A percentile compares a stretch with the other conserved stretches of the same genome.
These are phyloP conservation scores for Phalanger gymnotis DNA, from an alignment of 2,797 vertebrate genomes.

Conservation along the genomic window DNA sequence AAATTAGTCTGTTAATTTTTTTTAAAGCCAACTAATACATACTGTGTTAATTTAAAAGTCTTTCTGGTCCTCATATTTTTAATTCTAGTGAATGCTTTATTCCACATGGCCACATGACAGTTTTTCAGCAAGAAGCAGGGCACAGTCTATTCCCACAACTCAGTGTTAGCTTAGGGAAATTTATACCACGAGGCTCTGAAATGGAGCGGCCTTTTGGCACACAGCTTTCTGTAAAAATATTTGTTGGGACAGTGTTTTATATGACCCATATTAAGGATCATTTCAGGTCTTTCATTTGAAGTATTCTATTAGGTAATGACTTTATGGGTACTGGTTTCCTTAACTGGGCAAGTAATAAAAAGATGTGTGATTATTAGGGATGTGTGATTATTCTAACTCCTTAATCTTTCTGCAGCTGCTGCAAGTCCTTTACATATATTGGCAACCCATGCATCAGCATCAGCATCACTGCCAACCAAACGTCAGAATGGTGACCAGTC, in stretches of 20 bases:
- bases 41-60: background rate
- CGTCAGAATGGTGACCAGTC: constrained; percentile 92
- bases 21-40: background rate
- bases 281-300: background rate
- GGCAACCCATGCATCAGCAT: constrained; percentile 96
- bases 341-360: background rate
- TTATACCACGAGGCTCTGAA: too few relatives aligned
- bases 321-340: background rate
- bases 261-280: background rate
- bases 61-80: background rate
- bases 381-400: constrained; percentile 18
- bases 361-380: background rate
- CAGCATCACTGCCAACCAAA: constrained; percentile 95
- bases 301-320: background rate
- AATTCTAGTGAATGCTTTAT: background rate
- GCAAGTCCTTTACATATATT: constrained; percentile 96
- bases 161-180: too few relatives aligned
- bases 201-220: background rate
- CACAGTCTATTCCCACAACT: background rate
- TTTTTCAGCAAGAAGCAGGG: background rate
- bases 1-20: background rate
- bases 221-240: background rate
- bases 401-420: constrained; percentile 82
- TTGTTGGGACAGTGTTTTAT: background rate
- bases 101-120: background rate